phyloP scores from a whole-genome alignment of 2,797 vertebrate genomes.

The Kryptopterus vitreolus region DNA sequence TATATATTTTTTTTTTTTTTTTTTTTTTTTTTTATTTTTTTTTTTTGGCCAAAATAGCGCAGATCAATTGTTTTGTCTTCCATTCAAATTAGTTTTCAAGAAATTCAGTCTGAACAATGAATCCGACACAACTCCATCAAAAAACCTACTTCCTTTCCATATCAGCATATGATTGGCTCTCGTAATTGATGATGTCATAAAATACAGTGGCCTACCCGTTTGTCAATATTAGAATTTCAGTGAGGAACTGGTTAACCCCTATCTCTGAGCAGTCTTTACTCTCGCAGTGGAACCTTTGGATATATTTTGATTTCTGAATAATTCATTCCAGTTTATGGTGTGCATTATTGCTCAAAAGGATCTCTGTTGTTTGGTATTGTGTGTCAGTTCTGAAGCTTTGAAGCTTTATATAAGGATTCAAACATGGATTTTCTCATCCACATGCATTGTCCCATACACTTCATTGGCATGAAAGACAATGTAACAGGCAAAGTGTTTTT shows the following conservation, averaged over 20 bases:
- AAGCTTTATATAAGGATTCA: not conserved
- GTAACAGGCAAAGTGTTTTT: not conserved
- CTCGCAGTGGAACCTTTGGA: no score
- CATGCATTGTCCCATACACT: not conserved
- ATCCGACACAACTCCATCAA: not conserved
- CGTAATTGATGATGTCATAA: conserved; percentile 1
- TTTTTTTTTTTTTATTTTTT: not conserved
- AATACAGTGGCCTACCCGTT: not conserved
- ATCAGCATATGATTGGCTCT: not conserved
- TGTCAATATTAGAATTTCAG: not conserved
- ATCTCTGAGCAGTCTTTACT: not conserved
- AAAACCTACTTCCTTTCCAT: not conserved
- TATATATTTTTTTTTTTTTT: not conserved
- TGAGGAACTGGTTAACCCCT: not conserved
- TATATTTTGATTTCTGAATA: no score
- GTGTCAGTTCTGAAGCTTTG: not conserved
- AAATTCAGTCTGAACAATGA: not conserved
- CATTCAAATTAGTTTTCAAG: not conserved
- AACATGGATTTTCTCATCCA: not conserved
- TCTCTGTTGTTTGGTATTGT: not conserved
- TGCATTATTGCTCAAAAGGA: not conserved
- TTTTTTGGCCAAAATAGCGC: no score
- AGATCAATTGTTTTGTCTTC: not conserved
- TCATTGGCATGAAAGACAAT: not conserved
- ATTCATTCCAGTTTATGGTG: not conserved